Conservation (phyloP, 2,797 vertebrate genomes). For the Phyllotis vaccarum region DNA sequence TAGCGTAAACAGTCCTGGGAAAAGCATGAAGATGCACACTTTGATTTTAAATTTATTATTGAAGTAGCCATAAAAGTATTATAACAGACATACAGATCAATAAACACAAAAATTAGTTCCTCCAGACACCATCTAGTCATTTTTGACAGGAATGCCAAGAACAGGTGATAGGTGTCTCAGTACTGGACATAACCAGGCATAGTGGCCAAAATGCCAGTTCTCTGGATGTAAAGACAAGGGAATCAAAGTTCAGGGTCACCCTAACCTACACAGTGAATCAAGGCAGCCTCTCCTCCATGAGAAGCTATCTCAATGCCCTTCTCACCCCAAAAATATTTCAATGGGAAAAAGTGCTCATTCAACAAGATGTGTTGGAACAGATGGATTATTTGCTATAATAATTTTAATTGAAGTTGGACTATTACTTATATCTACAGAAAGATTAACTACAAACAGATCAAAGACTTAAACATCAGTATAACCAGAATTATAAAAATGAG, state of each 20-base stretch:
- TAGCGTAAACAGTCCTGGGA: conserved; percentile 8
- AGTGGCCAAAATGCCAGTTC: background rate
- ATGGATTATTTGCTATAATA: background rate
- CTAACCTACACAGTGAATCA: background rate
- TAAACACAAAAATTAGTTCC: background rate
- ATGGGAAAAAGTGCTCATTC: conserved; percentile 13
- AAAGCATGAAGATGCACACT: background rate
- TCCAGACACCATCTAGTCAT: background rate
- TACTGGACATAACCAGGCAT: background rate
- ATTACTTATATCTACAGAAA: background rate
- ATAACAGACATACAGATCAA: background rate
- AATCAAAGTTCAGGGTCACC: background rate
- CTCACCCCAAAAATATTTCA: background rate
- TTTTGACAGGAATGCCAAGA: background rate
- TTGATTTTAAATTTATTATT: conserved; percentile 38
- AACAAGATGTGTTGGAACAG: background rate
- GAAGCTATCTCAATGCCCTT: background rate
- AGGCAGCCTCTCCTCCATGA: background rate
- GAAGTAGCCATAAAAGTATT: background rate
- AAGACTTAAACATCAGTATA: background rate
- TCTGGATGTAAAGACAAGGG: background rate
- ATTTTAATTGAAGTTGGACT: background rate
- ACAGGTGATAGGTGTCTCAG: background rate
- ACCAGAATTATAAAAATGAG: background rate
- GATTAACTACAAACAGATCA: conserved; percentile 37